Percentiles rank a stretch among this genome's conserved stretches.
phyloP scores from a whole-genome alignment of 2,797 vertebrate genomes.

The Hoplostethus mediterraneus region DNA sequence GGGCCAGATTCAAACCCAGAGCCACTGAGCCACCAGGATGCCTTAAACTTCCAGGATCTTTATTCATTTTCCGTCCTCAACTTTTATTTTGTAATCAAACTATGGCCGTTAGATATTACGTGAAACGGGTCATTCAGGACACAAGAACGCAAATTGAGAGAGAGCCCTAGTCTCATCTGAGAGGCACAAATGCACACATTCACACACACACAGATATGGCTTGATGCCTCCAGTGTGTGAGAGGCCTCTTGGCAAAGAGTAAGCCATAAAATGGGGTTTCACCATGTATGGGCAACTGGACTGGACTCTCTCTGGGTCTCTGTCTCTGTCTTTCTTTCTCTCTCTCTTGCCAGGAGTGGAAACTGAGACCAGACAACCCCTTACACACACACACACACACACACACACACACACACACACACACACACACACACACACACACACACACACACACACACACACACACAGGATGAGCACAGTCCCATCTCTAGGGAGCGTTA shows the following conservation, averaged over 20 bases:
- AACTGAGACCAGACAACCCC: conserved; percentile 16
- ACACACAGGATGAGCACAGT: background rate
- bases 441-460: background rate
- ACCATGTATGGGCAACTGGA: conserved; percentile 69
- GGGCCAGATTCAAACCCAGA: no score
- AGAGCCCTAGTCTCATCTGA: background rate
- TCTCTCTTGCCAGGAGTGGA: conserved; percentile 22
- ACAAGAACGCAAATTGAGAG: conserved; percentile 27
- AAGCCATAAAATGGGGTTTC: conserved; percentile 48
- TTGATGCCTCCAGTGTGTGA: conserved; percentile 20
- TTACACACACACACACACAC: conserved; percentile 37
- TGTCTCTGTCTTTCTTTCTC: conserved; percentile 28
- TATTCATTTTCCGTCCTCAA: background rate
- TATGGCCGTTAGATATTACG: no score
- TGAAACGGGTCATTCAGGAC: background rate
- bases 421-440: background rate
- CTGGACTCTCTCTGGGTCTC: conserved; percentile 5
- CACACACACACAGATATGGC: background rate
- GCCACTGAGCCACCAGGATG: no score
- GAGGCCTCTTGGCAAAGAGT: conserved; percentile 42
- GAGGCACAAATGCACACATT: background rate
- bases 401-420: conserved; percentile 20
- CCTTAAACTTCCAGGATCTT: background rate
- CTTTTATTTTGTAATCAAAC: no score
- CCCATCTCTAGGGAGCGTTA: background rate